Percentiles rank a stretch among this genome's conserved stretches.
Evolutionary conservation across 2,797 vertebrate genomes (phyloP).

Genomic region (Zonotrichia albicollis): DNA sequence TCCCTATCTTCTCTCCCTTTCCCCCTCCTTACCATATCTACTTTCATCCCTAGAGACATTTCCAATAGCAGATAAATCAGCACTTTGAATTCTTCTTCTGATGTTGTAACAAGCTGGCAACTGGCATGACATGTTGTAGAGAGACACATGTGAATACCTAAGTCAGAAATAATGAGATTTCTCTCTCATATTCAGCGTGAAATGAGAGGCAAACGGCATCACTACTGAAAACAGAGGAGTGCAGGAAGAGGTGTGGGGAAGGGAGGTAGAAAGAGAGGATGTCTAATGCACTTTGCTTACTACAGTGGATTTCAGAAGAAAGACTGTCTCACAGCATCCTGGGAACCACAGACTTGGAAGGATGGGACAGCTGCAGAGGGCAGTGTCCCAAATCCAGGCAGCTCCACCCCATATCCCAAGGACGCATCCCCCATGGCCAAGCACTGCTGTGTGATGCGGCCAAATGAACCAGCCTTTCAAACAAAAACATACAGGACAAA

Average conservation of each 20-base stretch:
- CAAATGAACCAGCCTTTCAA: conserved; percentile 30
- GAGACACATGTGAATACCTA: conserved; percentile 57
- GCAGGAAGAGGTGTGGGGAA: conserved; percentile 6
- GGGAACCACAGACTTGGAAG: not conserved
- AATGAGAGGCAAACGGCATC: conserved; percentile 57
- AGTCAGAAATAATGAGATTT: conserved; percentile 76
- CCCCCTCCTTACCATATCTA: not conserved
- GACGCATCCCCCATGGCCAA: not conserved
- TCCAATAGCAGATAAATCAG: conserved; percentile 65
- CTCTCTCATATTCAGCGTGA: conserved; percentile 59
- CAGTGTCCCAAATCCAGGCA: not conserved
- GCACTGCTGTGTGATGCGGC: not conserved
- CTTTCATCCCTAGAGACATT: conserved; percentile 45
- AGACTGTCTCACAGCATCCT: not conserved
- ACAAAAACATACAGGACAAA: conserved; percentile 10
- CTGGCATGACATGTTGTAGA: conserved; percentile 51
- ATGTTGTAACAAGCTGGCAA: conserved; percentile 68
- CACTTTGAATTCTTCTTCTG: conserved; percentile 63
- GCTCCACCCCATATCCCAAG: conserved; percentile 14
- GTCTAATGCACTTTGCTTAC: conserved; percentile 15
- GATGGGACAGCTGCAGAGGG: not conserved
- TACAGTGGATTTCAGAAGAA: conserved; percentile 17
- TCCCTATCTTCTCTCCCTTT: not conserved
- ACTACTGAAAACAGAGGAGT: conserved; percentile 30
- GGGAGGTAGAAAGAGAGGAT: not conserved